phyloP scores from a whole-genome alignment of 2,113 vertebrate species.

The Trichechus manatus region DNA sequence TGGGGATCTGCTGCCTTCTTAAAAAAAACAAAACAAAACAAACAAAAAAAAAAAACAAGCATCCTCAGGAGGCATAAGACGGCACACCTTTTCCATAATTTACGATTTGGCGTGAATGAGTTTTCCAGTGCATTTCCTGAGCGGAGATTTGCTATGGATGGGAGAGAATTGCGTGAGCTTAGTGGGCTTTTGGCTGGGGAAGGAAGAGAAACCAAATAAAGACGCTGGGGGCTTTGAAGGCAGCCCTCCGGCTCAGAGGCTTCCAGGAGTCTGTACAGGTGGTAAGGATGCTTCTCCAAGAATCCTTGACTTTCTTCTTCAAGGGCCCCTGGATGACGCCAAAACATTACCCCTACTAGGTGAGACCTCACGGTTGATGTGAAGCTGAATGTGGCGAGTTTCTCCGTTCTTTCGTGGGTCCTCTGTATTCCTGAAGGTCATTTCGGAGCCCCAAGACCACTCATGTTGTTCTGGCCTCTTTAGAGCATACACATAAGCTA shows the following conservation, averaged over 20 bases:
- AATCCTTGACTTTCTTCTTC: background rate
- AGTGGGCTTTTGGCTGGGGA: background rate
- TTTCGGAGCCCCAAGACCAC: background rate
- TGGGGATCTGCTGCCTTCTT: background rate
- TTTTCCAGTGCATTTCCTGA: background rate
- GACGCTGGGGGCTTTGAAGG: no score
- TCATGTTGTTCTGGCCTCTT: background rate
- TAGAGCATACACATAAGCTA: background rate
- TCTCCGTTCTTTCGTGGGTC: background rate
- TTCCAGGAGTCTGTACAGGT: background rate
- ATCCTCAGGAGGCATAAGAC: background rate
- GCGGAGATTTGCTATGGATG: background rate
- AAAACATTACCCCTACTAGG: no score
- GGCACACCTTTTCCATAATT: background rate
- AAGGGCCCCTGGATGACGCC: background rate
- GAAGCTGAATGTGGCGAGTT: fast-evolving
- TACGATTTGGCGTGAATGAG: background rate
- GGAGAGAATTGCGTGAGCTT: background rate
- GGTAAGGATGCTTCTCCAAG: background rate
- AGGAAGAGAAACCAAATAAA: background rate
- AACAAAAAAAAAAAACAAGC: background rate
- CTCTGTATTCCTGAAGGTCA: no score
- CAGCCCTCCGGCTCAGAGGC: no score
- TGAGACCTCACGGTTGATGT: background rate
- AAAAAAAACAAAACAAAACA: background rate